A percentile compares a stretch with the other conserved stretches of the same genome.
Conservation (phyloP, 2,888 invertebrate species). For the Rhingia rostrata region DNA sequence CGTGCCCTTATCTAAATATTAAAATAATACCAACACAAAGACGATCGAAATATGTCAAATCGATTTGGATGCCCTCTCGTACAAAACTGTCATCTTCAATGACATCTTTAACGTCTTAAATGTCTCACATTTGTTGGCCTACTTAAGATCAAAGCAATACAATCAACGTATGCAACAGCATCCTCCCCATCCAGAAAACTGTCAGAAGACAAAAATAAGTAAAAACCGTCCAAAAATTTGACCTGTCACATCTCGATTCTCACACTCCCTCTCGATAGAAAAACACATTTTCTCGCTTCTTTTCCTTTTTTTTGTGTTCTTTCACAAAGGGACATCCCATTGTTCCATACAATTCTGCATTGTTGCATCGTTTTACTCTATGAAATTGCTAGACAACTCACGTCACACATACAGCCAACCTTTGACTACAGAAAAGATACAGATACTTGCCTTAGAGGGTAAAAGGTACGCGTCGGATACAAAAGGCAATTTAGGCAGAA, state of each 20-base stretch:
- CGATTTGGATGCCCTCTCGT: slow-evolving; percentile 44
- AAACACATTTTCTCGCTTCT: slow-evolving; percentile 1
- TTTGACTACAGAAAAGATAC: slow-evolving; percentile 14
- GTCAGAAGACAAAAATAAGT: too few relatives aligned
- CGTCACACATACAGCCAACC: slow-evolving; percentile 26
- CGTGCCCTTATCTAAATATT: slow-evolving; percentile 27
- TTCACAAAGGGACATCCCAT: slow-evolving; percentile 61
- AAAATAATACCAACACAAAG: slow-evolving; percentile 5
- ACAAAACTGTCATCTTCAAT: slow-evolving; percentile 51
- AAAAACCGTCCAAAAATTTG: slow-evolving; percentile 53
- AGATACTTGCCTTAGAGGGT: slow-evolving; percentile 1
- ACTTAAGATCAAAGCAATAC: slow-evolving; percentile 45
- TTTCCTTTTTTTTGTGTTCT: slow-evolving; percentile 20
- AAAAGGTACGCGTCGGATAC: slow-evolving; percentile 54
- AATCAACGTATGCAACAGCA: slow-evolving; percentile 40
- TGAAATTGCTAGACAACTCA: slow-evolving; percentile 52
- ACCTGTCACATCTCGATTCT: slow-evolving; percentile 66
- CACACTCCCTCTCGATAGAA: slow-evolving; percentile 30
- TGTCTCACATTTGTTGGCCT: slow-evolving; percentile 57
- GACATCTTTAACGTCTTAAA: slow-evolving; percentile 50
- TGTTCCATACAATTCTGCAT: slow-evolving; percentile 68
- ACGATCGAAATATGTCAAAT: slow-evolving; percentile 51
- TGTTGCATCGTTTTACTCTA: slow-evolving; percentile 65
- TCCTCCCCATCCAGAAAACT: slow-evolving; percentile 5
- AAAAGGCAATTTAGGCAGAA: slow-evolving; percentile 73